Evolutionary conservation across 2,888 invertebrate genomes (phyloP).

Genomic region (Campopleginae sp.): DNA sequence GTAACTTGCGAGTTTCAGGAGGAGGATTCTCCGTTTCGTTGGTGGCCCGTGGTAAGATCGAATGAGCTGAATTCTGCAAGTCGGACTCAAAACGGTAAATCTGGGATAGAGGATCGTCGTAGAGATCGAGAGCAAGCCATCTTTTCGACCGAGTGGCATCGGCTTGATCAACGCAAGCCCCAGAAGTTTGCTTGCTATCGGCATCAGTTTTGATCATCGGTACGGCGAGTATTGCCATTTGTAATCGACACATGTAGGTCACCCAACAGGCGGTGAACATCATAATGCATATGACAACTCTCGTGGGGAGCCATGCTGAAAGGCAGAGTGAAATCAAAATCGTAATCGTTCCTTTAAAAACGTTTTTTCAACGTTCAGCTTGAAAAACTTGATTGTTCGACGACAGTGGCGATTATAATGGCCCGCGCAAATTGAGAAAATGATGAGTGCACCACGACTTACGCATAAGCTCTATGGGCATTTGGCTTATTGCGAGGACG

Average conservation of each 20-base stretch:
- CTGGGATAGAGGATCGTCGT: not conserved
- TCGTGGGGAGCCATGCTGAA: constrained; percentile 85
- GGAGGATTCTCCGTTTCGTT: not conserved
- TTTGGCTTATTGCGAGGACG: not conserved
- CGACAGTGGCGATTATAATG: not conserved
- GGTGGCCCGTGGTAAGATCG: constrained; percentile 2
- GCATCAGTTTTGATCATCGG: constrained; percentile 76
- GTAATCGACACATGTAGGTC: constrained; percentile 90
- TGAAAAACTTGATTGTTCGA: not conserved
- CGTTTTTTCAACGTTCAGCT: not conserved
- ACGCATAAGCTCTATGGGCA: constrained; percentile 54
- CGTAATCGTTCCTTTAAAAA: not conserved
- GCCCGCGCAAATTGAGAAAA: not conserved
- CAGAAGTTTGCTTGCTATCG: constrained; percentile 48
- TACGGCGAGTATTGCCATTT: constrained; percentile 87
- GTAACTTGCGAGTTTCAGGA: not conserved
- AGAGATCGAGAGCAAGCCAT: constrained; percentile 21
- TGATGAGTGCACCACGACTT: constrained; percentile 28
- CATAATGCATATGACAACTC: constrained; percentile 87
- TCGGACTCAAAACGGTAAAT: constrained; percentile 42
- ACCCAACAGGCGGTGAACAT: constrained; percentile 90
- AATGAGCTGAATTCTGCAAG: constrained; percentile 13
- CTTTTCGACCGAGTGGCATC: constrained; percentile 21
- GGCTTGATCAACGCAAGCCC: constrained; percentile 51
- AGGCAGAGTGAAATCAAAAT: constrained; percentile 32